Percentiles rank a stretch among this genome's conserved stretches.
Conservation (phyloP, 2,888 invertebrate species). For the Cheilosia pagana region DNA sequence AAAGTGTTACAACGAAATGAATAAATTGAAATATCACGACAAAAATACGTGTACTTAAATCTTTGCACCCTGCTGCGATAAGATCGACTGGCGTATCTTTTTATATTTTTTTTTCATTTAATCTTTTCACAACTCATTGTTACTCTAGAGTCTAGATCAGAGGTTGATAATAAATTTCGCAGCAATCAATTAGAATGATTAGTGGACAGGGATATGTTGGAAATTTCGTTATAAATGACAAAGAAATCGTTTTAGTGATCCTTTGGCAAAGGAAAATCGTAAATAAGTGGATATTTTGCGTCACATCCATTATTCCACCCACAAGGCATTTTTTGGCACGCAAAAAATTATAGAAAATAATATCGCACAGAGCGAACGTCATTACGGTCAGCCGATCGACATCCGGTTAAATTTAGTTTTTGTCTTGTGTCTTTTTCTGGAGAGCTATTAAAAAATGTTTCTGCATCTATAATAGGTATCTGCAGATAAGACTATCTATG, state of each 20-base stretch:
- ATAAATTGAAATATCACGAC: not conserved
- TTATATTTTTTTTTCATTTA: not conserved
- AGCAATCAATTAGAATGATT: not conserved
- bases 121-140: not conserved
- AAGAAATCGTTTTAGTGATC: not conserved
- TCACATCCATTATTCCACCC: conserved; percentile 38
- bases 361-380: conserved; percentile 15
- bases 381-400: conserved; percentile 33
- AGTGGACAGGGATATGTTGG: not conserved
- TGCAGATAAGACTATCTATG: too few species aligned
- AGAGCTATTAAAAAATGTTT: conserved; percentile 5
- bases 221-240: not conserved
- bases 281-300: conserved; percentile 27
- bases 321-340: conserved; percentile 41
- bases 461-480: not conserved
- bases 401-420: not conserved
- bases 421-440: not conserved
- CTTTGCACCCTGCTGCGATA: conserved; percentile 26
- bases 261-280: not conserved
- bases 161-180: conserved; percentile 35
- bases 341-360: conserved; percentile 12
- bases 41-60: not conserved
- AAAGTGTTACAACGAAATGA: too few species aligned
- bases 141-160: conserved; percentile 6
- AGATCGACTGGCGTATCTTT: not conserved